A percentile compares a stretch with the other conserved stretches of the same genome.
These are phyloP conservation scores for Acrocephalus kingi DNA, from an alignment of 2,113 vertebrate species.

Conservation along the genomic window DNA sequence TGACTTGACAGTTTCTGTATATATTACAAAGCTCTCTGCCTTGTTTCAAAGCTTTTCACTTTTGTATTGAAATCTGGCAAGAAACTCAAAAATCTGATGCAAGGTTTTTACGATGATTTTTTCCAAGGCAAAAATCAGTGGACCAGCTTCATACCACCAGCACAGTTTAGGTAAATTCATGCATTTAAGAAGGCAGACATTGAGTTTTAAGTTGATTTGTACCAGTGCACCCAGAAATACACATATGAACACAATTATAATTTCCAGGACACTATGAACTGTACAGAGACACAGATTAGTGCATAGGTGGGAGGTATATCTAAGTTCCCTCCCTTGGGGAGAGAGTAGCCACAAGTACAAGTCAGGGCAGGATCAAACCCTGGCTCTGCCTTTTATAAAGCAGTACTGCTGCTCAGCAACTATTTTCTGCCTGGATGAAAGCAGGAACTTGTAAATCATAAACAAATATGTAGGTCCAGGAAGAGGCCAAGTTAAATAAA, in stretches of 20 bases:
- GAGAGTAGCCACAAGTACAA: not conserved
- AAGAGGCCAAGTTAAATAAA: constrained; percentile 12
- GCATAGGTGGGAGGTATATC: not conserved
- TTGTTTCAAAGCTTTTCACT: constrained; percentile 16
- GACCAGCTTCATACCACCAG: not conserved
- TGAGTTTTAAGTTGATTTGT: not conserved
- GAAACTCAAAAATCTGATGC: not conserved
- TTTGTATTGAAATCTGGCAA: not conserved
- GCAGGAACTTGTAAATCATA: constrained; percentile 55
- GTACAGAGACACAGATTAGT: not conserved
- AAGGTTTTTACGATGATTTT: not conserved
- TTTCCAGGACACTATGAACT: not conserved
- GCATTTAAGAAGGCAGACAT: not conserved
- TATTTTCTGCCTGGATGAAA: constrained; percentile 35
- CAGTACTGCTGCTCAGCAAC: constrained; percentile 67
- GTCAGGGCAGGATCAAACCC: not conserved
- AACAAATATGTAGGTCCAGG: constrained; percentile 17
- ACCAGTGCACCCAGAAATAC: not conserved
- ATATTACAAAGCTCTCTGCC: not conserved
- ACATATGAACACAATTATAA: not conserved
- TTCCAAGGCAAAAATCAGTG: not conserved
- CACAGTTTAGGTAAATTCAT: not conserved
- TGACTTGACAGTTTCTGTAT: not conserved
- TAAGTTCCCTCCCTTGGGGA: not conserved
- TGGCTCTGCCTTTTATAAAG: not conserved